Evolutionary conservation across 2,797 vertebrate species (phyloP).

Genomic region (Ptychobarbus kaznakovi): DNA sequence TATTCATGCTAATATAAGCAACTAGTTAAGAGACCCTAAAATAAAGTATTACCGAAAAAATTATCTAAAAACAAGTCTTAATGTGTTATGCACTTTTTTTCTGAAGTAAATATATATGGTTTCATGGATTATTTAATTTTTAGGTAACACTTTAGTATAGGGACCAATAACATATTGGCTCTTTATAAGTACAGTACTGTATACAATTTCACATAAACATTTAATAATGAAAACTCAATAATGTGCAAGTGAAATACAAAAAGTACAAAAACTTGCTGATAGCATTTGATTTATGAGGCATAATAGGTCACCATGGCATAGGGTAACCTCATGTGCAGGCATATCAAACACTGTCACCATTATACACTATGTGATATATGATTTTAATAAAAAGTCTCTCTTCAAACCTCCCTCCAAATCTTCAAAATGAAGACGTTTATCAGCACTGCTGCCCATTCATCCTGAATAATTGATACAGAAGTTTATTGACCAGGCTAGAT

Average conservation of each 20-base stretch:
- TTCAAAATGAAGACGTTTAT: not conserved
- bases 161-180: not conserved
- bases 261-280: not conserved
- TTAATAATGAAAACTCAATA: not conserved
- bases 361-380: not conserved
- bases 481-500: conserved; percentile 4
- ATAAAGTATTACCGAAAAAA: no score
- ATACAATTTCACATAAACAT: not conserved
- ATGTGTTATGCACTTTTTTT: not conserved
- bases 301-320: not conserved
- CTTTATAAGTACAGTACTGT: no score
- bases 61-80: not conserved
- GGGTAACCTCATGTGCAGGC: not conserved
- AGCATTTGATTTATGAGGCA: not conserved
- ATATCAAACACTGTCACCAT: not conserved
- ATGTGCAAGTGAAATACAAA: not conserved
- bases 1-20: no score
- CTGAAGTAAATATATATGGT: not conserved
- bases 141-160: not conserved
- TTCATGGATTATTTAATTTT: not conserved
- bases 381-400: not conserved
- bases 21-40: no score
- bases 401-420: not conserved
- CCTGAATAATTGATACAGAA: conserved; percentile 34
- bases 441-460: conserved; percentile 9